Evolutionary conservation across 2,888 invertebrate genomes (phyloP).

Genomic region (Acleris literana): DNA sequence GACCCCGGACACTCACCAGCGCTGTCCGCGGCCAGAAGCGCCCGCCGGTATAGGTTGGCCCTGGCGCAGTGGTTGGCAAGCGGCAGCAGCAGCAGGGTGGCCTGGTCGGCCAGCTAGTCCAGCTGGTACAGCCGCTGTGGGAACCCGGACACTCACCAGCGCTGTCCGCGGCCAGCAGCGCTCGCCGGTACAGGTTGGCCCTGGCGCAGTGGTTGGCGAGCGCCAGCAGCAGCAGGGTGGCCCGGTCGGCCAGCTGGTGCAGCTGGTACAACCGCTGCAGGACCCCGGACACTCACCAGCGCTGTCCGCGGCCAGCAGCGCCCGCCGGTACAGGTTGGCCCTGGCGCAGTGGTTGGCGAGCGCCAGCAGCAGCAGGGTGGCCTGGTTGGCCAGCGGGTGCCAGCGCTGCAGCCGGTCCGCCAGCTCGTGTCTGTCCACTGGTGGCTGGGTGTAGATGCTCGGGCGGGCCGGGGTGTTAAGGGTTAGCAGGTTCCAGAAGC

Average conservation of each 20-base stretch:
- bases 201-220: conserved; percentile 95
- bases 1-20: conserved; percentile 82
- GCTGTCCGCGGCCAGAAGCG: conserved; percentile 92
- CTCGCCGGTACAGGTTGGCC: conserved; percentile 93
- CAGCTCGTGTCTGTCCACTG: conserved; percentile 69
- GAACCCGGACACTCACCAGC: conserved; percentile 83
- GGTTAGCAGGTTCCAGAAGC: conserved; percentile 91
- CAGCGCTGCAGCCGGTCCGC: conserved; percentile 80
- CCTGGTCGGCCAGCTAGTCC: conserved; percentile 94
- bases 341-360: conserved; percentile 95
- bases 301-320: conserved; percentile 92
- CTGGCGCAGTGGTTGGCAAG: conserved; percentile 95
- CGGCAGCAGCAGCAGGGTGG: conserved; percentile 92
- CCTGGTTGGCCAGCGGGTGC: conserved; percentile 94
- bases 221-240: conserved; percentile 92
- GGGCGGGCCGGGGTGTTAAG: conserved; percentile 78
- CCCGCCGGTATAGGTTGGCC: conserved; percentile 93
- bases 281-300: conserved; percentile 83
- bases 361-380: conserved; percentile 92
- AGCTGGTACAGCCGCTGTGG: conserved; percentile 75
- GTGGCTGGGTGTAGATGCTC: conserved; percentile 63
- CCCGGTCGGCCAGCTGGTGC: conserved; percentile 94
- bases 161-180: conserved; percentile 92
- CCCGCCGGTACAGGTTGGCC: conserved; percentile 93
- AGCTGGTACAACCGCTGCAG: conserved; percentile 75